These are phyloP conservation scores for Cochlearius cochlearius DNA, from an alignment of 2,113 vertebrate genomes.

Conservation along the genomic window DNA sequence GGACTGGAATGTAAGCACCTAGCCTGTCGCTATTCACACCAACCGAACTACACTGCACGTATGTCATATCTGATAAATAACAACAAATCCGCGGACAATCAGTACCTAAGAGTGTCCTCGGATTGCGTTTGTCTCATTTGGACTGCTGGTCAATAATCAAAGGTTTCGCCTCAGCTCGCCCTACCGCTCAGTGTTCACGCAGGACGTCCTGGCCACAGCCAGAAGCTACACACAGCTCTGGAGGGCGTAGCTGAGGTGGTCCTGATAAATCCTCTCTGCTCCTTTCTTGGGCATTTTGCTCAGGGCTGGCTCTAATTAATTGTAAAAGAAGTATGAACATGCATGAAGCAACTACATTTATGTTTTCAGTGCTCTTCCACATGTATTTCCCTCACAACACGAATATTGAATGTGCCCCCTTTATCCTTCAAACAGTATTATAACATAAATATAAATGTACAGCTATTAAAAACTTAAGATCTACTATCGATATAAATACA, in stretches of 20 bases:
- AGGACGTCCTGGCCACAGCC: background rate
- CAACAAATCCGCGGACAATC: background rate
- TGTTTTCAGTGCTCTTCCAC: slow-evolving; percentile 34
- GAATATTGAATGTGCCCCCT: slow-evolving; percentile 14
- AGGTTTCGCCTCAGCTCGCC: background rate
- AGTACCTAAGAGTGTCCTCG: background rate
- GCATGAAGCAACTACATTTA: background rate
- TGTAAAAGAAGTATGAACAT: slow-evolving; percentile 13
- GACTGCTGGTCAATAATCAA: background rate
- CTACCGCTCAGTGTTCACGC: background rate
- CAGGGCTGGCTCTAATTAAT: slow-evolving; percentile 11
- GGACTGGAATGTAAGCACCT: background rate
- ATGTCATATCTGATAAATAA: background rate
- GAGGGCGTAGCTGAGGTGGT: background rate
- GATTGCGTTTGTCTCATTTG: background rate
- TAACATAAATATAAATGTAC: slow-evolving; percentile 42
- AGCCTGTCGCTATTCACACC: background rate
- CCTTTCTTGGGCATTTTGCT: background rate
- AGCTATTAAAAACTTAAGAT: slow-evolving; percentile 45
- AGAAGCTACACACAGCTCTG: background rate
- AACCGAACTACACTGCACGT: background rate
- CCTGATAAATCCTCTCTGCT: background rate
- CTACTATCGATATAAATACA: slow-evolving; percentile 53
- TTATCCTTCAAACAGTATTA: slow-evolving; percentile 39
- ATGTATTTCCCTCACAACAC: background rate